Conservation (phyloP, 2,113 vertebrate genomes). For the Chaetodon auriga region DNA sequence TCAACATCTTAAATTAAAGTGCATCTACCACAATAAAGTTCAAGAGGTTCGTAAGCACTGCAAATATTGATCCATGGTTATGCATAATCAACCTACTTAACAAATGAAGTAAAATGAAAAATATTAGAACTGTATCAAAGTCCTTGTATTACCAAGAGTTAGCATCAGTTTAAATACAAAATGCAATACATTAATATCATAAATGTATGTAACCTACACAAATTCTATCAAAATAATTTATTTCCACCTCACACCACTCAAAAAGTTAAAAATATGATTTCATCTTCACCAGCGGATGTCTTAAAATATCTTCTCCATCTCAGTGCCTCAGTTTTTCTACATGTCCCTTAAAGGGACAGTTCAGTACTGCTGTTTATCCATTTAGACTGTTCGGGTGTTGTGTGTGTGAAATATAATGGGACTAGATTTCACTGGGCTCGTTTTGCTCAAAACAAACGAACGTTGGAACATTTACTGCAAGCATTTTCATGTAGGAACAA, state of each 20-base stretch:
- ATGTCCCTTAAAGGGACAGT: too few relatives aligned
- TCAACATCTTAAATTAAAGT: neutral
- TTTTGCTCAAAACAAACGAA: too few relatives aligned
- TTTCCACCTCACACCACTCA: neutral
- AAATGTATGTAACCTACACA: neutral
- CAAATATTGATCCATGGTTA: conserved; percentile 3
- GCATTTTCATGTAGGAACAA: too few relatives aligned
- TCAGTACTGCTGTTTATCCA: too few relatives aligned
- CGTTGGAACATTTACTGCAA: too few relatives aligned
- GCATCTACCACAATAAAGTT: neutral
- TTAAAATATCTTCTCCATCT: neutral
- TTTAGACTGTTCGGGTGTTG: too few relatives aligned
- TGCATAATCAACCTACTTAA: conserved; percentile 6
- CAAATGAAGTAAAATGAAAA: neutral
- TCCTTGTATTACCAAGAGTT: neutral
- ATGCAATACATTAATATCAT: neutral
- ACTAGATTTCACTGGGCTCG: too few relatives aligned
- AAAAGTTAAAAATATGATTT: neutral
- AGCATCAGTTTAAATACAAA: conserved; percentile 22
- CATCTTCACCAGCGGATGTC: neutral
- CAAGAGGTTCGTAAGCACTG: neutral
- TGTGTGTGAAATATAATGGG: too few relatives aligned
- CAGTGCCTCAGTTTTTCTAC: neutral
- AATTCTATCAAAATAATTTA: conserved; percentile 8
- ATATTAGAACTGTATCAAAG: neutral